These are phyloP conservation scores for Phania funesta DNA, from an alignment of 2,888 invertebrate species.

Conservation along the genomic window DNA sequence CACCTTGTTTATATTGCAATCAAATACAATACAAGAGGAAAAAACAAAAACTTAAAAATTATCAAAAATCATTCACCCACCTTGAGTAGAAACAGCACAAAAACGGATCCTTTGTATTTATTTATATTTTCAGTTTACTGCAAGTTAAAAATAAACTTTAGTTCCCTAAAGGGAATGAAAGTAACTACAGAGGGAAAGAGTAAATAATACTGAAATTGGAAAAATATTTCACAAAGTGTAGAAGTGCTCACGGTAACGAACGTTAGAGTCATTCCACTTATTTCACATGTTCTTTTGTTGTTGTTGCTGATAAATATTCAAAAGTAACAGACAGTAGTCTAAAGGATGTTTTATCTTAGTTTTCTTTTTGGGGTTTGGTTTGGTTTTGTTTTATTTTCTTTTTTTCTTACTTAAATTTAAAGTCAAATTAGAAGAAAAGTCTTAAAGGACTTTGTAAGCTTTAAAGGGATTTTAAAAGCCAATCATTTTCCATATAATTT, in stretches of 20 bases:
- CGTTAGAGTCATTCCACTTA: too few species aligned
- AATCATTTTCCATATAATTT: too few species aligned
- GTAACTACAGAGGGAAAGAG: neutral
- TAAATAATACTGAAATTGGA: conserved; percentile 8
- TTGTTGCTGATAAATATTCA: neutral
- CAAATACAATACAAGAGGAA: neutral
- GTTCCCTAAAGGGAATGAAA: neutral
- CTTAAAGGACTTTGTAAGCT: too few species aligned
- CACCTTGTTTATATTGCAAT: too few species aligned
- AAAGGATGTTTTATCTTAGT: neutral
- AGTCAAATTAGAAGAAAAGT: too few species aligned
- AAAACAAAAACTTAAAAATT: neutral
- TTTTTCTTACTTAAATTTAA: too few species aligned
- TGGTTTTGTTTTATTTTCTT: too few species aligned
- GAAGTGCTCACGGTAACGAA: neutral
- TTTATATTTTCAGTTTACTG: neutral
- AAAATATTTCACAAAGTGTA: conserved; percentile 7
- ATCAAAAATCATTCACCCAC: conserved; percentile 2
- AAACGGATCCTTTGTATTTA: neutral
- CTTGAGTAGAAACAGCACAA: neutral
- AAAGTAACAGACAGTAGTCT: neutral
- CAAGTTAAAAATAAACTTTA: conserved; percentile 41
- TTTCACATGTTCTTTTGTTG: too few species aligned
- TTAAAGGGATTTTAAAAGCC: too few species aligned
- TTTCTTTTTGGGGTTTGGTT: too few species aligned